Evolutionary conservation across 1,140 invertebrate species (phyloP).

Genomic region (Brachionus koreanus): DNA sequence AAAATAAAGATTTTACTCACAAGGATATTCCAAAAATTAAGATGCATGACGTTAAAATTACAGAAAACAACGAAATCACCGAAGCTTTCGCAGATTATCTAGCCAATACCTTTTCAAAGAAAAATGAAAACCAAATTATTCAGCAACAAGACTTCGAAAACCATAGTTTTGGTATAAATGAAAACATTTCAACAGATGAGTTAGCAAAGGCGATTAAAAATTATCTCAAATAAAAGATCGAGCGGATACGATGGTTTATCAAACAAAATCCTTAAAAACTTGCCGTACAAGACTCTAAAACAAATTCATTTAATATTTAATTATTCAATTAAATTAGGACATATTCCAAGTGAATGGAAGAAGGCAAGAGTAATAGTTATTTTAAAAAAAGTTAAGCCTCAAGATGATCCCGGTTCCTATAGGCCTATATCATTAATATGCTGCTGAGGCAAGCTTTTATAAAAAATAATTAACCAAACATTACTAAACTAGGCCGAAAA

Average conservation of each 20-base stretch:
- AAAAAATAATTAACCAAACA: conserved; percentile 44
- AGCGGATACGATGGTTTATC: conserved; percentile 13
- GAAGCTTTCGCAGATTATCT: too few relatives aligned
- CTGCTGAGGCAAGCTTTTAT: conserved; percentile 39
- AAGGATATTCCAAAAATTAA: too few relatives aligned
- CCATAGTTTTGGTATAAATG: too few relatives aligned
- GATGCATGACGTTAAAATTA: too few relatives aligned
- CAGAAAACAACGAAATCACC: too few relatives aligned
- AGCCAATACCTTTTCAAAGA: too few relatives aligned
- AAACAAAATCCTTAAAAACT: conserved; percentile 31
- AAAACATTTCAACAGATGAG: too few relatives aligned
- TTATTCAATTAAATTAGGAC: not conserved
- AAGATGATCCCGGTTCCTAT: conserved; percentile 21
- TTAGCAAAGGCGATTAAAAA: too few relatives aligned
- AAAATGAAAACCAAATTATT: too few relatives aligned
- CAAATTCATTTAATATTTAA: not conserved
- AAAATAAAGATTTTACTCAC: too few relatives aligned
- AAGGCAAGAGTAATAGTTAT: conserved; percentile 44
- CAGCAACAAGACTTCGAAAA: too few relatives aligned
- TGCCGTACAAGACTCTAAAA: conserved; percentile 7
- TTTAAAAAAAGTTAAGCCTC: conserved; percentile 45
- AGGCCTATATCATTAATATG: conserved; percentile 45
- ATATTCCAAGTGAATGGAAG: too few relatives aligned
- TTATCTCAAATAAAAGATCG: not conserved
- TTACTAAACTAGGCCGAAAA: conserved; percentile 30